Base-by-base conservation (phyloP, 2,888 invertebrate genomes). In the Xanthia togata region DNA sequence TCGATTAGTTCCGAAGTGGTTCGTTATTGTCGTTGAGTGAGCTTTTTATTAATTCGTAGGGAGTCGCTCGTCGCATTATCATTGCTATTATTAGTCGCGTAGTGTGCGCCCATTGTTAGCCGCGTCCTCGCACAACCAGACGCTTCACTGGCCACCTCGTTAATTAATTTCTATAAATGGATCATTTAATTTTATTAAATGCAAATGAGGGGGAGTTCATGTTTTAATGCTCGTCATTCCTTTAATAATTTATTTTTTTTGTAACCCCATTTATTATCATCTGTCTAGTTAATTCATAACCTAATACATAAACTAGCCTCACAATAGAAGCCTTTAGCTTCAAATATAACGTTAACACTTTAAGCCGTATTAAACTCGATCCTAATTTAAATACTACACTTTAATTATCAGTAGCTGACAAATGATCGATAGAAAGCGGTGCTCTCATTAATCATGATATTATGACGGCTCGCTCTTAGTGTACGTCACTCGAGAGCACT, bases 171-270 rank as follows among this genome's bases (percentile, higher is more conserved):
- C 93, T 94, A 89, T 95, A 96, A 96, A 96, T 96, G 96, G 93
- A 96, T 96, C 96, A 96, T 96, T 96, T 96, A 96, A 96, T 96
- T 96, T 96, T 92, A 96, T 96, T 95, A 95, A 96, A 96, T 96
- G 94, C 94, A 96, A 96, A 96, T 96, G 92, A 95, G 94, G 94
- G 95, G 96, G 94, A 94, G 94, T 93, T 90, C 87, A 87, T 91
- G 90, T 88, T 91, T 50, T 90, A 89, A 92, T 92, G 89, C 88
- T 89, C 89, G 87, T 91, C 90, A 91, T 89, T 90, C 87, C 73
- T 87, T 84, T 85, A 81, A 92, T 93, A 90, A 93, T 93, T 92
- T 88, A 91, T 90, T 86, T 87, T 84, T 78, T 87, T 79, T 79
- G 55, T 68, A 47, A 71, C 74, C 78, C 79, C 82, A 89, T 91